Conservation (phyloP, 2,888 invertebrate species). For the Bombyx huttoni region DNA sequence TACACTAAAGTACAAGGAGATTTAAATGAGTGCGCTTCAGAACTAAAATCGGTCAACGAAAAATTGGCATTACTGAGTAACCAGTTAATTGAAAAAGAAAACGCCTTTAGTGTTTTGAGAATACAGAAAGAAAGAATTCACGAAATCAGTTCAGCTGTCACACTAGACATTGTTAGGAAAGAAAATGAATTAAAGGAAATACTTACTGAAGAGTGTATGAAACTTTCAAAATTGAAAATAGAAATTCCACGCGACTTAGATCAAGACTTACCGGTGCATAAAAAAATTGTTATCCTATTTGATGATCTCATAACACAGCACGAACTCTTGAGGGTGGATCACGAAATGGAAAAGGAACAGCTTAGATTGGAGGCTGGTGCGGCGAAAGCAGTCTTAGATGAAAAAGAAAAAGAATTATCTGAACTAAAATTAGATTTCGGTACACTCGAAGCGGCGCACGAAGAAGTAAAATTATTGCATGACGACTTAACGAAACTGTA, state of each 20-base stretch:
- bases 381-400: conserved; percentile 20
- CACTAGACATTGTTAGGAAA: conserved; percentile 41
- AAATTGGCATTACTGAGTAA: conserved; percentile 29
- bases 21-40: conserved; percentile 21
- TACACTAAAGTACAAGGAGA: conserved; percentile 26
- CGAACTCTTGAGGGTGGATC: conserved; percentile 8
- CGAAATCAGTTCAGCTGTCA: conserved; percentile 49
- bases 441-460: conserved; percentile 21
- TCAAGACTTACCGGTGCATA: conserved; percentile 17
- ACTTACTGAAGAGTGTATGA: conserved; percentile 26
- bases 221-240: conserved; percentile 27
- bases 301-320: conserved; percentile 23
- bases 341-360: conserved; percentile 19
- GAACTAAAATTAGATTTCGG: conserved; percentile 16
- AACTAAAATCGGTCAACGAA: conserved; percentile 28
- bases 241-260: conserved; percentile 23
- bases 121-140: conserved; percentile 39
- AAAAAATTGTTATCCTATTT: conserved; percentile 29
- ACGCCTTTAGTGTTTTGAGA: conserved; percentile 36
- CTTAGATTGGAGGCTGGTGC: conserved; percentile 23
- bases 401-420: conserved; percentile 27
- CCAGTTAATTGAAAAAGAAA: conserved; percentile 36
- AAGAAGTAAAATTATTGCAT: conserved; percentile 17
- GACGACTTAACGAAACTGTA: conserved; percentile 28
- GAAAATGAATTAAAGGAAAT: conserved; percentile 33